Evolutionary conservation across 2,797 vertebrate genomes (phyloP).

Genomic region (Pelochelys cantorii): DNA sequence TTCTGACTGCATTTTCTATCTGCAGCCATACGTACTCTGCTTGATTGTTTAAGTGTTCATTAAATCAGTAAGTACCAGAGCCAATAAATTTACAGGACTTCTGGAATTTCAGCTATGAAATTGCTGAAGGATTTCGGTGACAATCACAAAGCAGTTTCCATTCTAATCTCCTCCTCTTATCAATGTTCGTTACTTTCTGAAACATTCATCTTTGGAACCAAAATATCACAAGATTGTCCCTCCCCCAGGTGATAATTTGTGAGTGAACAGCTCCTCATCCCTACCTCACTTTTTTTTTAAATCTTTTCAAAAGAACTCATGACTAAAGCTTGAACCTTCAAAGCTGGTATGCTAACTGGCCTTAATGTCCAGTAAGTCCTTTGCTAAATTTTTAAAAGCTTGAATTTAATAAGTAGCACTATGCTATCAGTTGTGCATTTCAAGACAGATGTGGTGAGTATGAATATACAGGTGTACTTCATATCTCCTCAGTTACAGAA

Average conservation of each 20-base stretch:
- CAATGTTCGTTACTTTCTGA: neutral
- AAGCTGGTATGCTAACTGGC: neutral
- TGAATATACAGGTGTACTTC: neutral
- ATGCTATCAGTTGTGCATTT: neutral
- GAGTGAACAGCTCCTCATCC: neutral
- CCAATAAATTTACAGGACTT: neutral
- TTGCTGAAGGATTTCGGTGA: neutral
- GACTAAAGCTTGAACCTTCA: neutral
- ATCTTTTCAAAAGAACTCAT: neutral
- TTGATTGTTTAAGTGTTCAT: neutral
- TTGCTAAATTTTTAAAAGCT: neutral
- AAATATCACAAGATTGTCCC: neutral
- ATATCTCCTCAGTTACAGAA: conserved; percentile 5
- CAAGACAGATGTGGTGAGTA: rapidly evolving
- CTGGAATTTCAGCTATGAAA: neutral
- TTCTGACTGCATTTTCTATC: neutral
- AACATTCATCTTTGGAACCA: neutral
- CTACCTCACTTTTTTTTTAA: neutral
- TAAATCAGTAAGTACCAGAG: neutral
- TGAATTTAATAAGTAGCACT: neutral
- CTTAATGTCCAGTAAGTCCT: neutral
- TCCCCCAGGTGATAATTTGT: neutral
- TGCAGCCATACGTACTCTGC: rapidly evolving
- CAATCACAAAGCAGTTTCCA: neutral
- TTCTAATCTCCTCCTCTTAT: neutral